Conservation (phyloP, 53 echinoderm and acorn worm species). For the Temnopleurus reevesii region DNA sequence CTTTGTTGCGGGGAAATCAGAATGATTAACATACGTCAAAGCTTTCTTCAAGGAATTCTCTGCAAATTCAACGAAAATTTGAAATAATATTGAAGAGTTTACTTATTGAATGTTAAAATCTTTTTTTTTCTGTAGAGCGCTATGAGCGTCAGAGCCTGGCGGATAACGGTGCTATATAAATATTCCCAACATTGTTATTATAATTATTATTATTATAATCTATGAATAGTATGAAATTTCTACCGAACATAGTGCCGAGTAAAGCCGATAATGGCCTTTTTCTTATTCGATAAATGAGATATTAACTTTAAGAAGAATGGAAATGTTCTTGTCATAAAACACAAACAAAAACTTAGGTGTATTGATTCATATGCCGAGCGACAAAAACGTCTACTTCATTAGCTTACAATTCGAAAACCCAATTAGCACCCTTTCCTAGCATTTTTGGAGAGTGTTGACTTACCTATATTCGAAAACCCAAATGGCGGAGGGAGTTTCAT, state of each 20-base stretch:
- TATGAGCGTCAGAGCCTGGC: too few species aligned
- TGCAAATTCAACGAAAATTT: background rate
- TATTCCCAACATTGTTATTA: background rate
- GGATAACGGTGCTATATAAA: background rate
- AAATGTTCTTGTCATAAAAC: too few species aligned
- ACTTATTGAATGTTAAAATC: background rate
- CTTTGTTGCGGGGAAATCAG: background rate
- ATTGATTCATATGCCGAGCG: background rate
- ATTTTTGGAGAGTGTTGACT: background rate
- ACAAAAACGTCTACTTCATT: background rate
- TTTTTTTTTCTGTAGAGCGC: too few species aligned
- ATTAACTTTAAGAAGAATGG: too few species aligned
- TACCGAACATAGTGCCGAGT: too few species aligned
- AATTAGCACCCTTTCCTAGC: too few species aligned
- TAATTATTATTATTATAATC: too few species aligned
- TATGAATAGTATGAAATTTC: too few species aligned
- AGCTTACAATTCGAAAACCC: too few species aligned
- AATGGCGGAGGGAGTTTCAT: conserved; percentile 27
- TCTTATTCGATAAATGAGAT: too few species aligned
- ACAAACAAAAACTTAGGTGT: too few species aligned
- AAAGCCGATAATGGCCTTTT: too few species aligned
- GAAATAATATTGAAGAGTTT: background rate
- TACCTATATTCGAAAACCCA: conserved; percentile 14
- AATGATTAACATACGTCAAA: background rate
- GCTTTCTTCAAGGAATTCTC: background rate